Evolutionary conservation across 1,140 invertebrate species (phyloP), one percentile per base, ranked within the genome.

Genomic region (Macrostomum lignano): DNA sequence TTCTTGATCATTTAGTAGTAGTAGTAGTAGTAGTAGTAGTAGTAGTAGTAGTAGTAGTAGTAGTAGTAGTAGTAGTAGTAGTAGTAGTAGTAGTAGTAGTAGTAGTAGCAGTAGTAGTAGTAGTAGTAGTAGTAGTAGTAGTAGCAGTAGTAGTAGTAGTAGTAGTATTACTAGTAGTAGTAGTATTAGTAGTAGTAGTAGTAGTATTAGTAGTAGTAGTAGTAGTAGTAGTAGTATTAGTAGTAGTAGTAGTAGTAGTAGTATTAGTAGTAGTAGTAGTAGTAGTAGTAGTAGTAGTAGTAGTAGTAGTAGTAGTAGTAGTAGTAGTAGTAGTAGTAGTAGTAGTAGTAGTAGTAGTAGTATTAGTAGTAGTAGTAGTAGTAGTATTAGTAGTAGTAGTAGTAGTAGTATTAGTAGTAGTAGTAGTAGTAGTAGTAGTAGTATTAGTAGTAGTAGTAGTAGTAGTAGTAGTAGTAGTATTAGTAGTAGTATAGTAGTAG

Each of bases 221-320:
- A 30, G 29, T 14, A 30, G 29, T 14, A 30, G 29, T 14, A 30
- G 29, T 14, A 30, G 29, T 14, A 30, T 13, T 14, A 30, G 29
- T 14, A 30, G 29, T 14, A 30, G 29, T 14, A 30, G 29, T 14
- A 30, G 29, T 14, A 30, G 29, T 14, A 30, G 29, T 14, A 30
- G 29, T 14, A 30, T 13, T 14, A 30, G 29, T 14, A 30, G 29
- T 14, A 30, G 7, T 10, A 7, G 29, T 14, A 30, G 29, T 14
- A 30, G 29, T 14, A 30, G 29, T 14, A 30, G 29, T 14, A 30
- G 29, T 14, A 30, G 29, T 14, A 30, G 29, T 14, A 30, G 29
- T 14, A 30, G 29, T 14, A 30, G 29, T 14, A 30, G 29, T 14
- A 30, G 29, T 14, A 30, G 29, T 14, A 30, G 29, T 14, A 30